These are phyloP conservation scores for Wasmannia auropunctata DNA, from an alignment of 1,140 invertebrate species.

Conservation along the genomic window DNA sequence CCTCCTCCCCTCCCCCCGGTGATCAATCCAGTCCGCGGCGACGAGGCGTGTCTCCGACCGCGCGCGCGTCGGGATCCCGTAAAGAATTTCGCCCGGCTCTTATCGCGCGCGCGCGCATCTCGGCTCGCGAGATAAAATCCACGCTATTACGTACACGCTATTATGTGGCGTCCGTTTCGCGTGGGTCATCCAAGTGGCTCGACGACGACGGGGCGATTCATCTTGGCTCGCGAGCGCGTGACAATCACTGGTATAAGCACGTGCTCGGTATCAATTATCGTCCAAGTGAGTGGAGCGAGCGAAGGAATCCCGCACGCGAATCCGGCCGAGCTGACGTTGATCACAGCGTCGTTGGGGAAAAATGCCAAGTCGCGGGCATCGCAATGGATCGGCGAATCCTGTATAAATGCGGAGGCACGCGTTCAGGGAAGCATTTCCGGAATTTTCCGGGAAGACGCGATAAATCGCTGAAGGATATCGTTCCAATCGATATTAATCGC, in stretches of 20 bases:
- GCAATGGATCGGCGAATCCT: neutral
- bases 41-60: neutral
- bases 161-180: slow-evolving; percentile 4
- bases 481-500: too few species aligned
- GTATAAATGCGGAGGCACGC: too few species aligned
- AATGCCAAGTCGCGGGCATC: neutral
- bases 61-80: neutral
- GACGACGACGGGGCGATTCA: slow-evolving; percentile 23
- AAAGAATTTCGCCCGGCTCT: neutral
- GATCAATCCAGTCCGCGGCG: neutral
- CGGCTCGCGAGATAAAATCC: neutral
- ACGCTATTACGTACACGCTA: slow-evolving; percentile 4
- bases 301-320: slow-evolving; percentile 66
- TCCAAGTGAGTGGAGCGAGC: slow-evolving; percentile 52
- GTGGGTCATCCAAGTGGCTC: slow-evolving; percentile 47
- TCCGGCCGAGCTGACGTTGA: neutral
- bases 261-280: slow-evolving; percentile 72
- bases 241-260: slow-evolving; percentile 63
- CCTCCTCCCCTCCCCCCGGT: too few species aligned
- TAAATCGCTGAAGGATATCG: too few species aligned
- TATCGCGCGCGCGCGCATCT: slow-evolving; percentile 19
- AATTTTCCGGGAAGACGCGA: too few species aligned
- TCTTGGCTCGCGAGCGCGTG: slow-evolving; percentile 63
- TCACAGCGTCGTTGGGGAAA: neutral
- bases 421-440: too few species aligned